Evolutionary conservation across 2,888 invertebrate species (phyloP).

Genomic region (Eulithis prunata): DNA sequence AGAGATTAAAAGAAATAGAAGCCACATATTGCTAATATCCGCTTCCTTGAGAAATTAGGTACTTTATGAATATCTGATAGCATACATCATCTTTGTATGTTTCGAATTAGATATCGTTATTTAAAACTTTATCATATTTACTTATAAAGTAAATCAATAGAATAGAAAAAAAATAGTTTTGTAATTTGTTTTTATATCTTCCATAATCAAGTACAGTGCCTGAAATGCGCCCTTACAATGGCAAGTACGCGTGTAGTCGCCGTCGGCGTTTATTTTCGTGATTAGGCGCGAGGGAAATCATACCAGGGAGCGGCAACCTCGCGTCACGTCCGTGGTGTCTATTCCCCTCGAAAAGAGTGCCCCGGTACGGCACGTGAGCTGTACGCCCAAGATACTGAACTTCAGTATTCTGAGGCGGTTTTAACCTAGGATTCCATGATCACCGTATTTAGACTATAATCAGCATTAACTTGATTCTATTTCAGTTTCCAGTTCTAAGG

Average conservation of each 20-base stretch:
- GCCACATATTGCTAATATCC: not conserved
- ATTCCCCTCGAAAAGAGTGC: constrained; percentile 43
- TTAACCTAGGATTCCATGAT: constrained; percentile 27
- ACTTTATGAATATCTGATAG: not conserved
- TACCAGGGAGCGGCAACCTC: constrained; percentile 39
- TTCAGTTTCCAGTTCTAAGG: not conserved
- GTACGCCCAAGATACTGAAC: constrained; percentile 11
- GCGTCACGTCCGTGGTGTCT: constrained; percentile 48
- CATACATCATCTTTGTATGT: no score
- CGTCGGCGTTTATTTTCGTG: constrained; percentile 27
- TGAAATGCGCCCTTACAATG: not conserved
- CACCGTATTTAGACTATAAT: constrained; percentile 44
- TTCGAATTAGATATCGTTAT: no score
- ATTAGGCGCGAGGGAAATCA: constrained; percentile 48
- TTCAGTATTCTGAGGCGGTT: no score
- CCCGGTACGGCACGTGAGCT: constrained; percentile 38
- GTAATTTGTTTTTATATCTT: no score
- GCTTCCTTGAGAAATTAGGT: not conserved
- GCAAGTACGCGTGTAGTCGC: not conserved
- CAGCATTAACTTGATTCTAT: constrained; percentile 20
- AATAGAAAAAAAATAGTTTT: no score
- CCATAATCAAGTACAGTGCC: not conserved
- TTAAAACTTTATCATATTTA: no score
- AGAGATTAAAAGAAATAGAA: not conserved
- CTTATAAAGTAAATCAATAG: no score